phyloP scores from a whole-genome alignment of 2,797 vertebrate species.

The Tokudaia muenninki region DNA sequence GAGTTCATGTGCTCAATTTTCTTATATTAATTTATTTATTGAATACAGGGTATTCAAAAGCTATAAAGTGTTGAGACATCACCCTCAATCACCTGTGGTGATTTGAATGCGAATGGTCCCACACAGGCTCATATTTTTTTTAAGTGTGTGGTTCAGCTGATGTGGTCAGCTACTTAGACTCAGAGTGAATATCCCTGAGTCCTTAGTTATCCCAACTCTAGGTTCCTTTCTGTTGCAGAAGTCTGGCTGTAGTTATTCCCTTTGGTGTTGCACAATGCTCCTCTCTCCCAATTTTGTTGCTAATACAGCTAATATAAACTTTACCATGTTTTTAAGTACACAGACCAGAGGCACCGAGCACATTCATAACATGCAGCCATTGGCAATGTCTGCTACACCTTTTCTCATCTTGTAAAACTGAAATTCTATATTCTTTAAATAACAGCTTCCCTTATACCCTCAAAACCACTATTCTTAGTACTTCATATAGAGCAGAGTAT shows the following conservation, averaged over 20 bases:
- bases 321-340: neutral
- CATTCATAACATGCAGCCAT: neutral
- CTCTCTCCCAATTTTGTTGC: neutral
- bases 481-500: neutral
- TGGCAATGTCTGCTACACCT: too few species aligned
- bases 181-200: neutral
- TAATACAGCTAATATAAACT: neutral
- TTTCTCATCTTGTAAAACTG: neutral
- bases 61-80: neutral
- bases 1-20: neutral
- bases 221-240: neutral
- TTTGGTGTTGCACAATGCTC: neutral
- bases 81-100: neutral
- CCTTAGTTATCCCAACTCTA: neutral
- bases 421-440: neutral
- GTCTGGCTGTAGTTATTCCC: neutral
- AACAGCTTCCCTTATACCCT: neutral
- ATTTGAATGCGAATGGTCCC: neutral
- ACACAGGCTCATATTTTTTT: neutral
- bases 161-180: neutral
- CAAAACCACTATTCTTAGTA: neutral
- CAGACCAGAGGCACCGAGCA: neutral
- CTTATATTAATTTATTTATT: conserved; percentile 3
- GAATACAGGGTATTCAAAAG: neutral
- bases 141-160: neutral